A percentile compares a stretch with the other conserved stretches of the same genome.
phyloP scores from a whole-genome alignment of 2,797 vertebrate genomes.

The Phoxinus dragarum region DNA sequence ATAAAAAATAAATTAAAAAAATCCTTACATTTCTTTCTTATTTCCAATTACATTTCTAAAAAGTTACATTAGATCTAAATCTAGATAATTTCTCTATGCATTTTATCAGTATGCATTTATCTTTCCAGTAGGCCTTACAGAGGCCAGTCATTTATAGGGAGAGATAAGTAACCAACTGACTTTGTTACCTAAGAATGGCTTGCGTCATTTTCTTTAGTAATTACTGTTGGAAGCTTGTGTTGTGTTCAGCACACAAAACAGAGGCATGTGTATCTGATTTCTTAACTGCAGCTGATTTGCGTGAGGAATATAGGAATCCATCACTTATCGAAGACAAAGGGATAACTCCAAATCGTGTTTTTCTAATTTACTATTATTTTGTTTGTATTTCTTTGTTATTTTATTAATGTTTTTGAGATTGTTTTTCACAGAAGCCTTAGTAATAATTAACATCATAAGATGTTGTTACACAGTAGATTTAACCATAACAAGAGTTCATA shows the following conservation, averaged over 20 bases:
- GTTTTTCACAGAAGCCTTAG: not conserved
- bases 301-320: not conserved
- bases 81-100: not conserved
- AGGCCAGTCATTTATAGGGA: not conserved
- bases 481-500: not conserved
- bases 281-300: not conserved
- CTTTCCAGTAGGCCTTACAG: not conserved
- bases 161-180: constrained; percentile 8
- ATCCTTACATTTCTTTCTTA: not conserved
- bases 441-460: constrained; percentile 24
- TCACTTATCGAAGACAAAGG: not conserved
- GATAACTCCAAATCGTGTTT: not conserved
- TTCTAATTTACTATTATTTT: not conserved
- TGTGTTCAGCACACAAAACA: not conserved
- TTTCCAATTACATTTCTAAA: not conserved
- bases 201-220: not conserved
- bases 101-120: not conserved
- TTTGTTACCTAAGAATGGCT: not conserved
- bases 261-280: not conserved
- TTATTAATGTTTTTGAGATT: not conserved
- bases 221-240: not conserved
- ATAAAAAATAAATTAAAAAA: too few relatives aligned
- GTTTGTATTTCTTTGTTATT: not conserved
- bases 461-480: not conserved
- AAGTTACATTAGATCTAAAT: not conserved